Conservation (phyloP, 2,113 vertebrate species). For the Mustela nigripes region DNA sequence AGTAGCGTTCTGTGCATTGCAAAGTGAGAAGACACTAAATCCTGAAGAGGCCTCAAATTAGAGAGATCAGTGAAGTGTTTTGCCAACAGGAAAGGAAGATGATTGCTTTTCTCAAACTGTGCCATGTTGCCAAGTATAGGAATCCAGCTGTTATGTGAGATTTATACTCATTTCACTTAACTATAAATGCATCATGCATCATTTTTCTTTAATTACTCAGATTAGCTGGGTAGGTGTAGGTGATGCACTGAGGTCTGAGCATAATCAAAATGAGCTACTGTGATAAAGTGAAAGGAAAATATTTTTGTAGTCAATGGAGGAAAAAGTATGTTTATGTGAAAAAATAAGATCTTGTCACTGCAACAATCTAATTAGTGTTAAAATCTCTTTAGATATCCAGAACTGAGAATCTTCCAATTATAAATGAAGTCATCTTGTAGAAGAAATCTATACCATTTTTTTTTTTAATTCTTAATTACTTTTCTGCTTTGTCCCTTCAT, state of each 20-base stretch:
- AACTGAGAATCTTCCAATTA: conserved; percentile 71
- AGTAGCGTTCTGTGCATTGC: conserved; percentile 54
- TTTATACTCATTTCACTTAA: conserved; percentile 71
- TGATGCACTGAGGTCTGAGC: conserved; percentile 65
- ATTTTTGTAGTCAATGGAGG: conserved; percentile 73
- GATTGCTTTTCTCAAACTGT: conserved; percentile 67
- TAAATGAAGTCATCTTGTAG: conserved; percentile 66
- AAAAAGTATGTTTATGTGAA: conserved; percentile 69
- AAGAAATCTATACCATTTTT: conserved; percentile 58
- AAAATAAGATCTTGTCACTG: conserved; percentile 77
- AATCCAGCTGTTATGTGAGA: conserved; percentile 74
- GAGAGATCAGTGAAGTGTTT: conserved; percentile 72
- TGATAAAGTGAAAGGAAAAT: conserved; percentile 76
- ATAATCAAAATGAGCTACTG: conserved; percentile 22
- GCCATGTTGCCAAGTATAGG: conserved; percentile 69
- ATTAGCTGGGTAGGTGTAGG: conserved; percentile 70
- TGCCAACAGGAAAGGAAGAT: conserved; percentile 77
- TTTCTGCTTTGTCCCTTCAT: conserved; percentile 5
- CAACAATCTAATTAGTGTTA: conserved; percentile 80
- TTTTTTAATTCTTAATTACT: conserved; percentile 61
- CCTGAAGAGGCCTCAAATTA: conserved; percentile 71
- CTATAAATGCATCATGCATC: conserved; percentile 68
- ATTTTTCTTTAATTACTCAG: conserved; percentile 76
- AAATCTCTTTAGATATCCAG: conserved; percentile 66
- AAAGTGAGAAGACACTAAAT: conserved; percentile 72